These are phyloP conservation scores for Baryphthengus martii DNA, from an alignment of 2,113 vertebrate genomes.

Conservation along the genomic window DNA sequence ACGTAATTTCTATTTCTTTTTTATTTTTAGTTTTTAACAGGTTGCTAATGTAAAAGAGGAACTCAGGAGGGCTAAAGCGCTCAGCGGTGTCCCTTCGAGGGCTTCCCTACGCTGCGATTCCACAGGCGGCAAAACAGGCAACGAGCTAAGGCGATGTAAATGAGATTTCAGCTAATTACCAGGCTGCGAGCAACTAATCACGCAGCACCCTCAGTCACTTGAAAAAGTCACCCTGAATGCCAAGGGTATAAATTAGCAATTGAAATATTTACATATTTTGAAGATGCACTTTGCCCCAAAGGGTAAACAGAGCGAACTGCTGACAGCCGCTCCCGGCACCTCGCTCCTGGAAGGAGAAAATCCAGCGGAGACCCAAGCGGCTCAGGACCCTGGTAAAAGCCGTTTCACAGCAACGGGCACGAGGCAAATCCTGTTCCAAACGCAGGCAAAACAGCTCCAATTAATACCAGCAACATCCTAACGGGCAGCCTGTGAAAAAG, in stretches of 20 bases:
- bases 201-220: neutral
- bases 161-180: slow-evolving; percentile 28
- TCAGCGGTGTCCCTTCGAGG: fast-evolving
- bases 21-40: neutral
- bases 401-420: fast-evolving
- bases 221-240: neutral
- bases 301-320: neutral
- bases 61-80: neutral
- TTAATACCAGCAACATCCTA: neutral
- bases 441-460: neutral
- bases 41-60: neutral
- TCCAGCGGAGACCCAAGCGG: neutral
- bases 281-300: neutral
- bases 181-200: neutral
- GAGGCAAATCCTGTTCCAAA: neutral
- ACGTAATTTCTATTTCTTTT: neutral
- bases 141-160: neutral
- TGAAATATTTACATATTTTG: slow-evolving; percentile 3
- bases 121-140: neutral
- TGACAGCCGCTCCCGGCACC: fast-evolving
- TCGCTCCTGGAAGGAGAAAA: neutral
- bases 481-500: neutral
- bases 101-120: neutral
- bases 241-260: slow-evolving; percentile 4
- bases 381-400: neutral